phyloP scores from a whole-genome alignment of 1,140 invertebrate species.

The Psix sp. region DNA sequence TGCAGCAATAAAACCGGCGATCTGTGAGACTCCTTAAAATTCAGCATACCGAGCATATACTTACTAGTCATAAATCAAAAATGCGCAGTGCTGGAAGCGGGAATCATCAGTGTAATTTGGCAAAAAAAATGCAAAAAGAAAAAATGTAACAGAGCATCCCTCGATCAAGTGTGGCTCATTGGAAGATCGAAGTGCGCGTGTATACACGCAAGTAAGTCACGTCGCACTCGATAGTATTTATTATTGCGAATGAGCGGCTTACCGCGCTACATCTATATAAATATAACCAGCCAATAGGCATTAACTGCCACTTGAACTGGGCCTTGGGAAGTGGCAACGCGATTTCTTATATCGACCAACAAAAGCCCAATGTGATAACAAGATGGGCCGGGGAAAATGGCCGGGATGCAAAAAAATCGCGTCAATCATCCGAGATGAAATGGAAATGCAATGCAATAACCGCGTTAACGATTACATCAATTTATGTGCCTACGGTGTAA shows the following conservation, averaged over 20 bases:
- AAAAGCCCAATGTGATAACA: conserved; percentile 27
- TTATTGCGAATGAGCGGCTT: conserved; percentile 61
- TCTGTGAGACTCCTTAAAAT: conserved; percentile 34
- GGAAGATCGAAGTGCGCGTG: background rate
- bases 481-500: conserved; percentile 23
- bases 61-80: conserved; percentile 53
- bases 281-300: conserved; percentile 73
- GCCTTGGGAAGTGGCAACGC: no score
- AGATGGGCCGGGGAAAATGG: background rate
- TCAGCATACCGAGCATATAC: conserved; percentile 50
- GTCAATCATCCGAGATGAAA: background rate
- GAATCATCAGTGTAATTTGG: conserved; percentile 42
- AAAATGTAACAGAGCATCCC: background rate
- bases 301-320: conserved; percentile 67
- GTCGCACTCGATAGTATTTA: conserved; percentile 70
- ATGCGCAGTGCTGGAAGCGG: conserved; percentile 41
- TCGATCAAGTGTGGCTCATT: background rate
- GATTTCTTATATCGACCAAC: conserved; percentile 8
- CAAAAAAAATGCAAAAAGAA: conserved; percentile 7
- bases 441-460: conserved; percentile 25
- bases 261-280: conserved; percentile 56
- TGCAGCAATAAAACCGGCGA: conserved; percentile 28
- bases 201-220: conserved; percentile 68
- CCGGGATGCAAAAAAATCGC: conserved; percentile 6
- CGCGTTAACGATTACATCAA: conserved; percentile 42